A percentile compares a stretch with the other conserved stretches of the same genome.
These are phyloP conservation scores for Morphnarchus princeps DNA, from an alignment of 2,113 vertebrate species.

Conservation along the genomic window DNA sequence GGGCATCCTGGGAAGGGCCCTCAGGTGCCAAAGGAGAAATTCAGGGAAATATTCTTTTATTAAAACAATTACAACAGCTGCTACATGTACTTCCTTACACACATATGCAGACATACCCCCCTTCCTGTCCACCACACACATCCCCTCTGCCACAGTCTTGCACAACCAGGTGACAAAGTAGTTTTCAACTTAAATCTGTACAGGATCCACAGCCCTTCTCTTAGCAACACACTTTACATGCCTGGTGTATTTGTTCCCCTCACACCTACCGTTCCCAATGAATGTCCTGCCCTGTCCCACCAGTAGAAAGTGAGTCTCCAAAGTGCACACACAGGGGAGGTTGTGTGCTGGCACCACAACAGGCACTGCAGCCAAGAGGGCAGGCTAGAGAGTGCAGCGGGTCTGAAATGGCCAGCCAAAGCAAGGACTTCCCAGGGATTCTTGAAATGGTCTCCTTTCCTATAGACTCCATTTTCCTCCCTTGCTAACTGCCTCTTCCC, in stretches of 20 bases:
- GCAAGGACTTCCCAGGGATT: background rate
- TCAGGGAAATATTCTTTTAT: background rate
- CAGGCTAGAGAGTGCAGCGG: background rate
- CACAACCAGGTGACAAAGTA: background rate
- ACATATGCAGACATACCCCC: background rate
- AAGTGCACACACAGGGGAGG: background rate
- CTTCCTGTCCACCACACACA: background rate
- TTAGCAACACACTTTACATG: background rate
- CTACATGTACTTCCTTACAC: background rate
- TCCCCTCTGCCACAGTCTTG: background rate
- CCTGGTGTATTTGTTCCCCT: background rate
- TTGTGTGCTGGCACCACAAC: background rate
- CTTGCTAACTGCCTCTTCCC: background rate
- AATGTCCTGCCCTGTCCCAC: background rate
- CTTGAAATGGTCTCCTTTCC: background rate
- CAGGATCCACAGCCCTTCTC: background rate
- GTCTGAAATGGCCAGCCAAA: background rate
- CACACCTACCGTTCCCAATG: background rate
- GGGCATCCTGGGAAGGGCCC: slow-evolving; percentile 7
- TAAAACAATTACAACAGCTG: slow-evolving; percentile 10
- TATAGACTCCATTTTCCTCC: background rate
- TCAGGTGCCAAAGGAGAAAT: slow-evolving; percentile 22
- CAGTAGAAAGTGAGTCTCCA: background rate
- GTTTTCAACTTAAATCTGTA: background rate
- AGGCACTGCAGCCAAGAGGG: background rate